These are phyloP conservation scores for Gallirallus australis DNA, from an alignment of 2,797 vertebrate species.

Conservation along the genomic window DNA sequence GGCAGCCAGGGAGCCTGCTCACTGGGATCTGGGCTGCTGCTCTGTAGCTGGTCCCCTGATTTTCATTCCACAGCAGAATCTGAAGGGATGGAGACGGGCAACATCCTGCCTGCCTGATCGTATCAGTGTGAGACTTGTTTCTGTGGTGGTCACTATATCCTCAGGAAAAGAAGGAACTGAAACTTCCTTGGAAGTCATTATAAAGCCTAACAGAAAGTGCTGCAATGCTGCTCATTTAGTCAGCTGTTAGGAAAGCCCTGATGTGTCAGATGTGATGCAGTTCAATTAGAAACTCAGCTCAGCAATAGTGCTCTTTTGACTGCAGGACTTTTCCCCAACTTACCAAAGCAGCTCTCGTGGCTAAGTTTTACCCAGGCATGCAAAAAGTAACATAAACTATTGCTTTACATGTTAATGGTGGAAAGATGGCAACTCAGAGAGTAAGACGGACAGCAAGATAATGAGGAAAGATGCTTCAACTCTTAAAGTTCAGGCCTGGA, in stretches of 20 bases:
- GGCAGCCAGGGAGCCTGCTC: not conserved
- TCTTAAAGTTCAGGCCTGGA: not conserved
- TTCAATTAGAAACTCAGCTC: not conserved
- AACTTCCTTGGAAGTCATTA: not conserved
- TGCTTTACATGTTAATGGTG: not conserved
- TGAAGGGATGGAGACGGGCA: not conserved
- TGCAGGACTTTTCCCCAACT: not conserved
- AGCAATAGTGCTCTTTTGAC: not conserved
- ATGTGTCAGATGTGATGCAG: not conserved
- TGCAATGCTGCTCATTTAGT: not conserved
- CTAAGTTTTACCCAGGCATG: not conserved
- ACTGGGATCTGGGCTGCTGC: not conserved
- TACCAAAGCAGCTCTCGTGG: not conserved
- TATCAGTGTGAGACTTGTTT: not conserved
- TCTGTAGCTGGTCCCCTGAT: not conserved
- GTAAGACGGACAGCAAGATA: not conserved
- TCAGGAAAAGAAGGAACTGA: not conserved
- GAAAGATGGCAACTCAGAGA: not conserved
- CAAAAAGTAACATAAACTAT: not conserved
- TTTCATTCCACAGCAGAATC: not conserved
- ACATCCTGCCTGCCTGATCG: not conserved
- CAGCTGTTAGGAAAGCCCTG: not conserved
- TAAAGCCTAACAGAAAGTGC: not conserved
- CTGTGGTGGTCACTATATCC: not conserved
- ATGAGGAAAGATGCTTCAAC: not conserved